Percentiles rank a stretch among this genome's conserved stretches.
Conservation (phyloP, 2,113 vertebrate species). For the Pogona vitticeps region DNA sequence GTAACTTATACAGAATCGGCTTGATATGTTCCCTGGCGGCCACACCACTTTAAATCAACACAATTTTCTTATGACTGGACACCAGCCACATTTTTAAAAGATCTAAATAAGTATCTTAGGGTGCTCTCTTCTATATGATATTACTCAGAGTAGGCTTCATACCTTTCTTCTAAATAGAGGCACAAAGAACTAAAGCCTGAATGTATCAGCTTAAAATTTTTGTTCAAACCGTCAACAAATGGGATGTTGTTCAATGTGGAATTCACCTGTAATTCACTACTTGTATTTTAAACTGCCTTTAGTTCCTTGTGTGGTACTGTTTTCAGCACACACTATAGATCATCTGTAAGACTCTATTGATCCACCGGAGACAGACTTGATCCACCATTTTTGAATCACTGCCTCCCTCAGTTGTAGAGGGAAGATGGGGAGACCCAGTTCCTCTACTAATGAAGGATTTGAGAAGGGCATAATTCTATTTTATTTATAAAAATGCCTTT, state of each 20-base stretch:
- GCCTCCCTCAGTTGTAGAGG: neutral
- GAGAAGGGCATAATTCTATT: neutral
- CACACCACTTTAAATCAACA: constrained; percentile 68
- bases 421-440: neutral
- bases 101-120: neutral
- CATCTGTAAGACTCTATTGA: neutral
- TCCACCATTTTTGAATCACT: neutral
- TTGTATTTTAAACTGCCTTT: neutral
- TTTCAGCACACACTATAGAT: neutral
- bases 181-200: too few species aligned
- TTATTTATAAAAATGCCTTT: neutral
- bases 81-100: constrained; percentile 28
- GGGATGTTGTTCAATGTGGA: neutral
- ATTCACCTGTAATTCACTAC: neutral
- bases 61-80: constrained; percentile 56
- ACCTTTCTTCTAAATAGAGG: too few species aligned
- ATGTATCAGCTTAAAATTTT: neutral
- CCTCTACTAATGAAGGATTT: neutral
- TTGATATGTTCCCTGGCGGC: too few species aligned
- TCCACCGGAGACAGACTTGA: neutral
- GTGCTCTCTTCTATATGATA: neutral
- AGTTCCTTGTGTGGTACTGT: neutral
- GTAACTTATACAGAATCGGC: too few species aligned
- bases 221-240: neutral
- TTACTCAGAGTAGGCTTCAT: neutral